These are phyloP conservation scores for Bombus affinis DNA, from an alignment of 1,140 invertebrate genomes.

Conservation along the genomic window DNA sequence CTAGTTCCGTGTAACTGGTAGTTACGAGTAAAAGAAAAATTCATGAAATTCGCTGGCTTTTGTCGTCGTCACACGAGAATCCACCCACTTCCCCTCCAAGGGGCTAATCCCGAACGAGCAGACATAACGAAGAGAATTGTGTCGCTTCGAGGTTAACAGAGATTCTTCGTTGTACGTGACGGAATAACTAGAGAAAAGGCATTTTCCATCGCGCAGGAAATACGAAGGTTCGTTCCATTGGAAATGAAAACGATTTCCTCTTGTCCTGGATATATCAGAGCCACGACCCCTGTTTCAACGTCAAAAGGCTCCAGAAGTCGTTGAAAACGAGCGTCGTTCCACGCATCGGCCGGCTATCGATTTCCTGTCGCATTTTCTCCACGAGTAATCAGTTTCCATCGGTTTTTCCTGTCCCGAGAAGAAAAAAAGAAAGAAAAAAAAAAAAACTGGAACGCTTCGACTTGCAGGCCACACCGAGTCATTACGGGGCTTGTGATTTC, in stretches of 20 bases:
- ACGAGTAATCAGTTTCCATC: conserved; percentile 45
- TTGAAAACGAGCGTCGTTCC: conserved; percentile 16
- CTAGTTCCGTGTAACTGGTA: too few relatives aligned
- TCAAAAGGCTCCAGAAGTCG: conserved; percentile 3
- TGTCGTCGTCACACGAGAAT: too few relatives aligned
- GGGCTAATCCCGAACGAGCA: neutral
- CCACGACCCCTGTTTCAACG: conserved; percentile 5
- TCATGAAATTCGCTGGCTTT: too few relatives aligned
- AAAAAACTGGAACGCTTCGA: conserved; percentile 18
- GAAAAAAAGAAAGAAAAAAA: neutral
- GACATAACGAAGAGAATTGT: neutral
- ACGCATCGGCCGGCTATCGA: conserved; percentile 38
- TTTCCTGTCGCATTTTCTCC: conserved; percentile 46
- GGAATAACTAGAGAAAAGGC: neutral
- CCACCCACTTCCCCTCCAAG: accelerated
- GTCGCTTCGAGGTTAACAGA: neutral
- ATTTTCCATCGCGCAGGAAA: neutral
- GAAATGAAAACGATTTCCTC: conserved; percentile 43
- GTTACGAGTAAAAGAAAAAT: too few relatives aligned
- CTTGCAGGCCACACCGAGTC: neutral
- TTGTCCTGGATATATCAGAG: conserved; percentile 36
- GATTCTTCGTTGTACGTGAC: neutral
- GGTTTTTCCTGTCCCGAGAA: conserved; percentile 12
- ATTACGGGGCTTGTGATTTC: neutral
- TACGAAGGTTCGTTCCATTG: neutral